Conservation (phyloP, 37 sponge, comb jelly and placozoan species). For the Cliona cf. orientalis region DNA sequence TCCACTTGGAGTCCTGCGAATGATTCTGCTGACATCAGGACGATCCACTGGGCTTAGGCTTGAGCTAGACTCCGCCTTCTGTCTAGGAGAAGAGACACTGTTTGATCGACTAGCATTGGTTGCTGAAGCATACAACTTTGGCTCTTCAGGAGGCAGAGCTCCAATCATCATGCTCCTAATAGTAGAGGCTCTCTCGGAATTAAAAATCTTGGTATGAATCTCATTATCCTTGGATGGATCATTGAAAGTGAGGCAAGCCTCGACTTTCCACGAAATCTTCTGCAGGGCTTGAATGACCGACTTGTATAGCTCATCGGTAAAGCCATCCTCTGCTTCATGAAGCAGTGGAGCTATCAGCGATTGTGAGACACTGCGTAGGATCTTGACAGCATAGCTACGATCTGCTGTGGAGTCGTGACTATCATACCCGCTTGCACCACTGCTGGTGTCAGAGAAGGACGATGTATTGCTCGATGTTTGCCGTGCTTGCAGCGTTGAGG, state of each 20-base stretch:
- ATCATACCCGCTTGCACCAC: slow-evolving; percentile 3
- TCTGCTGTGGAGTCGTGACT: neutral
- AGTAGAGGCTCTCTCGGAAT: neutral
- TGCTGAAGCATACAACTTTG: slow-evolving; percentile 11
- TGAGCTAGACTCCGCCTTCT: neutral
- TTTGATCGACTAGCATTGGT: neutral
- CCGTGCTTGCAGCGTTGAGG: neutral
- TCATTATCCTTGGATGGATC: slow-evolving; percentile 18
- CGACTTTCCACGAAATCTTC: slow-evolving; percentile 77
- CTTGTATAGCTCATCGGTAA: slow-evolving; percentile 39
- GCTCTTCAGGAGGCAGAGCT: slow-evolving; percentile 59
- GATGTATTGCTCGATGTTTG: neutral
- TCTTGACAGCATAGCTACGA: slow-evolving; percentile 49
- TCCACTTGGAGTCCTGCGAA: slow-evolving; percentile 12
- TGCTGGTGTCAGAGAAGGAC: neutral
- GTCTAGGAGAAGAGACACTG: neutral
- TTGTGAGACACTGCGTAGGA: slow-evolving; percentile 48
- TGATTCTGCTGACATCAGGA: neutral
- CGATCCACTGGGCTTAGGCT: neutral
- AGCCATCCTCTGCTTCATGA: slow-evolving; percentile 19
- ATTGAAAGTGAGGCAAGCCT: slow-evolving; percentile 67
- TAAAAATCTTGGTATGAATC: slow-evolving; percentile 55
- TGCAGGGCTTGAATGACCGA: slow-evolving; percentile 46
- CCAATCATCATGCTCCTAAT: slow-evolving; percentile 35
- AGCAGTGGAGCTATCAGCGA: slow-evolving; percentile 40